Base-by-base conservation (phyloP, 2,797 vertebrate genomes). In the Bryconaethiops microstoma region DNA sequence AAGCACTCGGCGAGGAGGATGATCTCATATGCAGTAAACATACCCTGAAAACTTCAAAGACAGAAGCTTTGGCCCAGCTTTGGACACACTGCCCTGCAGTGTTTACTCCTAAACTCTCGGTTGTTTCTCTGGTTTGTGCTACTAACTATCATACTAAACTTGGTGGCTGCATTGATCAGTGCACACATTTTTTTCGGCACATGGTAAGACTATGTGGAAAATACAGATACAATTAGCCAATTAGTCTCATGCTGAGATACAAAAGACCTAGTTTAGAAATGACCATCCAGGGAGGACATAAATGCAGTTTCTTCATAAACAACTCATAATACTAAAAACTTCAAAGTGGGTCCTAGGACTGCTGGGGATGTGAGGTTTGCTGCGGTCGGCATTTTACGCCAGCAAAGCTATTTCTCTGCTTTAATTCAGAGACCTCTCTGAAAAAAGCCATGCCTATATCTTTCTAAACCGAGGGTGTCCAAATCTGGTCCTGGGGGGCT, bases 241-340 rank as follows among this genome's bases (percentile, higher is more conserved):
- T 45, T 40, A 65, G 40, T 9, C 10, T 45, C 65, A 68, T 45
- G 40, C 40, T 68, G 65, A 68, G 40, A 68, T n/a, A 68, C 17
- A 68, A 45, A 68, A 42, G 40, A 45, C 65, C 12, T 19, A 35
- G 19, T 45, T 10, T 12, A 45, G 45, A 62, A 65, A 65, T 40
- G 63, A 39, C 29, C 39, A 7, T 68, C 8, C 19, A 45, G 19
- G 45, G 7, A 35, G 29, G 16, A 64, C 62, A 64, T 7, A 39
- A 64, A 64, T 16, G 19, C 25, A 64, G 65, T 9, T n/a, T 19
- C 62, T 21, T 45, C 40, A 21, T 21, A 68, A 68, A 45, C 65
- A 67, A 68, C 35, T 16, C 60, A 17, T 29, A 23, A 25, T 35
- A 63, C 5, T 35, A 63, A 25, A 13, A 63, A 19, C 67, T 69